Conservation (phyloP, 1,140 invertebrate species). For the Mactra quadrangularis region DNA sequence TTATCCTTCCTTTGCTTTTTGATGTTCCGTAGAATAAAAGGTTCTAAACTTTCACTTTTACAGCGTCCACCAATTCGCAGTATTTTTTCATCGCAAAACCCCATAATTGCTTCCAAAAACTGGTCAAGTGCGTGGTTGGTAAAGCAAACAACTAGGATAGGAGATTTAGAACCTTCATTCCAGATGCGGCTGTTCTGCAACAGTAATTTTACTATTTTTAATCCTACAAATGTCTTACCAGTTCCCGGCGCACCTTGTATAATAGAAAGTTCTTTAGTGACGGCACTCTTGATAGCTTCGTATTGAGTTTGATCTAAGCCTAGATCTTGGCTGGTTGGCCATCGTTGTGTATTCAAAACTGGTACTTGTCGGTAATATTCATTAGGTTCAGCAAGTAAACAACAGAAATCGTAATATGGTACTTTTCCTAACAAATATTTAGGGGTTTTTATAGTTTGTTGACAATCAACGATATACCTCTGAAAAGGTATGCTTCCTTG, state of each 20-base stretch:
- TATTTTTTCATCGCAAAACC: constrained; percentile 82
- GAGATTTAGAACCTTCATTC: constrained; percentile 72
- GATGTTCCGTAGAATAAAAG: constrained; percentile 54
- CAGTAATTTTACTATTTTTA: constrained; percentile 81
- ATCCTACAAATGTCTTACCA: constrained; percentile 81
- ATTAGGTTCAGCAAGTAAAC: constrained; percentile 63
- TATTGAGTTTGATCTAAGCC: constrained; percentile 84
- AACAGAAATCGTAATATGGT: constrained; percentile 64
- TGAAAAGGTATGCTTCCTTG: constrained; percentile 77
- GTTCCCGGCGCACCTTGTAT: constrained; percentile 88
- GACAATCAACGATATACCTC: constrained; percentile 74
- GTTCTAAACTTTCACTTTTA: constrained; percentile 82
- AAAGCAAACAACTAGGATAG: constrained; percentile 92
- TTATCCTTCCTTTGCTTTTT: constrained; percentile 13
- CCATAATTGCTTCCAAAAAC: constrained; percentile 89
- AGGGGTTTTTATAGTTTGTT: constrained; percentile 67
- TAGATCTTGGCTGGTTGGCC: constrained; percentile 74
- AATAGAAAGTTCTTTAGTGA: constrained; percentile 86
- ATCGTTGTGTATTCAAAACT: constrained; percentile 66
- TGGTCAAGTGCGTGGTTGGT: constrained; percentile 96
- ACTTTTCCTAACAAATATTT: constrained; percentile 62
- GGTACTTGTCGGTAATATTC: constrained; percentile 39
- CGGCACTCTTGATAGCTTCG: constrained; percentile 83
- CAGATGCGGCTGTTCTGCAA: constrained; percentile 78
- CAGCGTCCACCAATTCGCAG: constrained; percentile 90